Conservation (phyloP, 2,113 vertebrate genomes). For the Scalopus aquaticus region DNA sequence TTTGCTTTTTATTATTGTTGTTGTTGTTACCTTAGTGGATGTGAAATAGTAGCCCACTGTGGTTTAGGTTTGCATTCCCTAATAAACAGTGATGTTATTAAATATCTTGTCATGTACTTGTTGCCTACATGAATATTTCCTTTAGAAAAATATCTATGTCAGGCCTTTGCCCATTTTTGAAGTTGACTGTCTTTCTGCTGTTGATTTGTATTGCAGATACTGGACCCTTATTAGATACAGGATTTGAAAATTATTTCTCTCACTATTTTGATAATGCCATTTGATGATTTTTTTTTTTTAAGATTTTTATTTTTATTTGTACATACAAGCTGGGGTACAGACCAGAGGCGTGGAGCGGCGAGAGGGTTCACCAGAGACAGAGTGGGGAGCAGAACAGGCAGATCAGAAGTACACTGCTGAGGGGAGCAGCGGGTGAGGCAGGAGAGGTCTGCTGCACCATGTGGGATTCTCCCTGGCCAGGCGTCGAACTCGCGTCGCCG, state of each 20-base stretch:
- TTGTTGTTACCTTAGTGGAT: background rate
- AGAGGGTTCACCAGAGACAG: no score
- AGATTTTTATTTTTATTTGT: no score
- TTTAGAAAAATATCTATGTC: background rate
- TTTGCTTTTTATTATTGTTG: background rate
- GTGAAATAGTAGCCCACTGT: background rate
- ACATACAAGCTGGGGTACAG: no score
- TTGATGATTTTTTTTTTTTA: background rate
- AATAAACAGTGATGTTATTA: background rate
- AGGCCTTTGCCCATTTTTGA: background rate
- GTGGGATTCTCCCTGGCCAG: no score
- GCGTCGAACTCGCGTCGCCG: no score
- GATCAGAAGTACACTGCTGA: no score
- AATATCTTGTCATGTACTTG: background rate
- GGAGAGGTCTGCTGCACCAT: no score
- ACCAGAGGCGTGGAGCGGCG: no score
- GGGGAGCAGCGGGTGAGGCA: no score
- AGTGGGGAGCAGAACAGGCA: no score
- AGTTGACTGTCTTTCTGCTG: background rate
- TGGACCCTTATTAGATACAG: background rate
- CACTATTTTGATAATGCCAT: background rate
- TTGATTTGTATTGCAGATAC: background rate
- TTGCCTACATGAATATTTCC: background rate
- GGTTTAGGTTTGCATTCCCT: background rate
- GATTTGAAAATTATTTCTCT: background rate